Evolutionary conservation across 2,797 vertebrate genomes (phyloP).

Genomic region (Myioborus melanocephalus): DNA sequence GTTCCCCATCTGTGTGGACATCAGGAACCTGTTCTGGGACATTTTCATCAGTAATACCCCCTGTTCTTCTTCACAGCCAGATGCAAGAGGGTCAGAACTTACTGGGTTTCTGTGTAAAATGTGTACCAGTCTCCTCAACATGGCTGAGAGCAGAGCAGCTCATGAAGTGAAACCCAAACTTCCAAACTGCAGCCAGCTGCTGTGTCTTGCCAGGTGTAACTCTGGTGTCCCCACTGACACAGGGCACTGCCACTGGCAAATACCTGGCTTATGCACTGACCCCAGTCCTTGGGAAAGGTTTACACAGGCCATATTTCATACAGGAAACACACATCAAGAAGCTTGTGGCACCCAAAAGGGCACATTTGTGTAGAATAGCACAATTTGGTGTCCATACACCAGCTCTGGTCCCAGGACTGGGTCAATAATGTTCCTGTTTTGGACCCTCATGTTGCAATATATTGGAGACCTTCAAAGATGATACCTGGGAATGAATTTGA

Average conservation of each 20-base stretch:
- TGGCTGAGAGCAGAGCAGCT: background rate
- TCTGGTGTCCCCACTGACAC: background rate
- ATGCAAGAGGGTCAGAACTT: background rate
- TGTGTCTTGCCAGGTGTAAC: background rate
- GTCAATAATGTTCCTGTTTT: background rate
- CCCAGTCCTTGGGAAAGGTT: background rate
- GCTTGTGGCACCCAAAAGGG: background rate
- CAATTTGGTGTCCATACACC: background rate
- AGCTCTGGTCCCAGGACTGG: background rate
- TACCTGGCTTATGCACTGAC: background rate
- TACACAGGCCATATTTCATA: background rate
- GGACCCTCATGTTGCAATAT: background rate
- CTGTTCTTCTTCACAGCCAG: background rate
- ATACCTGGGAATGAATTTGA: background rate
- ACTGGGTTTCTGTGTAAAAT: background rate
- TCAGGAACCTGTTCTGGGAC: background rate
- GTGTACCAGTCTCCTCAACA: rapidly evolving
- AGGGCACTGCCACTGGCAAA: background rate
- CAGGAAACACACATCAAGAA: background rate
- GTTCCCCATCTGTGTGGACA: background rate
- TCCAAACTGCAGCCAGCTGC: background rate
- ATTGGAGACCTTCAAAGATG: background rate
- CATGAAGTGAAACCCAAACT: background rate
- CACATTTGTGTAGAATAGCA: background rate
- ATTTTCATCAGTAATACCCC: background rate